Evolutionary conservation across 53 echinoderm and acorn worm species (phyloP).

Genomic region (Crossaster papposus): DNA sequence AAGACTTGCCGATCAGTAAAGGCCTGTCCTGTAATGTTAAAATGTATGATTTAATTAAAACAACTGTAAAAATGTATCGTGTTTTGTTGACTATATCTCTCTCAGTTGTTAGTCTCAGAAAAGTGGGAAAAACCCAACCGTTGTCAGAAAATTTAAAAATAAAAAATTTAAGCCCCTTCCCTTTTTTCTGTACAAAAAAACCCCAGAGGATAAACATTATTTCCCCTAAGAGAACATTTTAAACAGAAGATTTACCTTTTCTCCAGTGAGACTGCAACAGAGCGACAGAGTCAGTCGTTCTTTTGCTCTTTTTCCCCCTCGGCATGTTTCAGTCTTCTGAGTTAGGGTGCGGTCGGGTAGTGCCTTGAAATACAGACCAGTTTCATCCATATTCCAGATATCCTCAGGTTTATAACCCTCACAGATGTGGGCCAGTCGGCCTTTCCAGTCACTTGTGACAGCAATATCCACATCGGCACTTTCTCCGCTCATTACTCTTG

Average conservation of each 20-base stretch:
- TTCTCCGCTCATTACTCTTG: background rate
- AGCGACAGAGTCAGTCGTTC: constrained; percentile 39
- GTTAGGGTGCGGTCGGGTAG: constrained; percentile 13
- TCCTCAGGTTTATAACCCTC: background rate
- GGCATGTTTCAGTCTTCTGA: constrained; percentile 32
- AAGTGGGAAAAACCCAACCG: too few relatives aligned
- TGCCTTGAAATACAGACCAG: background rate
- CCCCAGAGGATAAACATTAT: too few relatives aligned
- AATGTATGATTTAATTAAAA: too few relatives aligned
- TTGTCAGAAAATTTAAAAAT: too few relatives aligned
- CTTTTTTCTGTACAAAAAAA: too few relatives aligned
- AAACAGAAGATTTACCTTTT: constrained; percentile 44
- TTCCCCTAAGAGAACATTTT: too few relatives aligned
- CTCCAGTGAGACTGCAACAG: constrained; percentile 47
- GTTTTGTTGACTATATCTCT: too few relatives aligned
- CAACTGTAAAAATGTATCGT: background rate
- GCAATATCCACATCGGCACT: background rate
- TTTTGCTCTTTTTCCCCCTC: constrained; percentile 50
- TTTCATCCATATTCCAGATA: constrained; percentile 45
- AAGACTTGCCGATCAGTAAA: constrained; percentile 29
- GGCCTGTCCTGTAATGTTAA: constrained; percentile 40
- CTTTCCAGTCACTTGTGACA: background rate
- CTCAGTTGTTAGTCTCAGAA: too few relatives aligned
- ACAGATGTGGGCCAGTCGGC: background rate
- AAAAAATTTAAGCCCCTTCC: too few relatives aligned